These are phyloP conservation scores for Anoplophora glabripennis DNA, from an alignment of 1,140 invertebrate species.

Conservation along the genomic window DNA sequence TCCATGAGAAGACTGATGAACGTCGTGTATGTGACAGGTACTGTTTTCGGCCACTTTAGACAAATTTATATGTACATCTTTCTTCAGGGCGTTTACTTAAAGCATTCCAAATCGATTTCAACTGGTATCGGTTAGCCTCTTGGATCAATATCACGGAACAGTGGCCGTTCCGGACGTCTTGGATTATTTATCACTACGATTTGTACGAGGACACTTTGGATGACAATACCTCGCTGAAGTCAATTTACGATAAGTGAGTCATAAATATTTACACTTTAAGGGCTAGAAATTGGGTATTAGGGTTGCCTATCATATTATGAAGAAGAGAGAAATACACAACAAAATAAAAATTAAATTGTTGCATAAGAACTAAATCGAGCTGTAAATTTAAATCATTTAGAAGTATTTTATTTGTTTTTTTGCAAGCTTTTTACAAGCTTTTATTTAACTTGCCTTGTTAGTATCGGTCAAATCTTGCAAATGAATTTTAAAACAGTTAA, in stretches of 20 bases:
- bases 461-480: too few species aligned
- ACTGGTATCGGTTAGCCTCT: conserved; percentile 94
- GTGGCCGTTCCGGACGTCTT: conserved; percentile 96
- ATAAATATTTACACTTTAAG: not conserved
- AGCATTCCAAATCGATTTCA: conserved; percentile 98
- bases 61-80: too few species aligned
- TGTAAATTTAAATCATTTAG: too few species aligned
- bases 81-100: conserved; percentile 84
- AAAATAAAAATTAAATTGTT: not conserved
- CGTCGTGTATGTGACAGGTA: conserved; percentile 93
- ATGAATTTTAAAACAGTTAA: too few species aligned
- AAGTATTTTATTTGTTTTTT: not conserved
- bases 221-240: conserved; percentile 80
- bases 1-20: conserved; percentile 97
- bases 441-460: too few species aligned
- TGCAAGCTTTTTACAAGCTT: too few species aligned
- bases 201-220: conserved; percentile 83
- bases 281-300: too few species aligned
- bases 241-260: conserved; percentile 87
- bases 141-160: conserved; percentile 99
- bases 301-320: too few species aligned
- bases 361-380: not conserved
- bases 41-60: conserved; percentile 16
- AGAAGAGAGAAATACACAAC: not conserved
- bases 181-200: conserved; percentile 95